Evolutionary conservation across 2,888 invertebrate genomes (phyloP), one percentile per base, ranked within the genome.

Genomic region (Physocephala rufipes): DNA sequence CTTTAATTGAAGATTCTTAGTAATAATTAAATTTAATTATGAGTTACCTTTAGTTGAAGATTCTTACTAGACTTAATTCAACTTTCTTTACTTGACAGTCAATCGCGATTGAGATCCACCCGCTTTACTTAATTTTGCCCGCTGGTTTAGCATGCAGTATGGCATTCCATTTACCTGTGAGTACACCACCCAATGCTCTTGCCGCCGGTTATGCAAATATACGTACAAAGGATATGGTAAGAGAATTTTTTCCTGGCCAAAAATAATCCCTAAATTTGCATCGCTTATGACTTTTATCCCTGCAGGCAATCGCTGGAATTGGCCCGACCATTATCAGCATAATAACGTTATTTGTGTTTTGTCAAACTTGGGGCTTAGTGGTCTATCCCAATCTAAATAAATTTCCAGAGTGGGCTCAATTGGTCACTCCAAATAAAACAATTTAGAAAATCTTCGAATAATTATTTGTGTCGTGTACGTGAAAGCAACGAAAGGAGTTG

Each of bases 101-200:
- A 0, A 86, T 91, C 16, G 90, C 89, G 0, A 89, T 94, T 69
- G 85, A 89, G 78, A 88, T 95, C 70, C 95, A 97, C 87, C 97
- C 97, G 0, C 87, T 97, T 71, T 95, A 93, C 86, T 88, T 97
- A 83, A 95, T 96, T 91, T 88, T 96, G 78, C 96, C 97, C 0
- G 95, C 95, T 0, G 90, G 96, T 0, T 87, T 97, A 28, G 93
- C 95, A 26, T 95, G 95, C 83, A 96, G 96, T 68, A 95, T 95
- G 88, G 95, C 94, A 12, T 95, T 96, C 89, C 95, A 95, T 89
- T 89, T 97, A 85, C 97, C 96, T 0, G 96, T 97, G 16, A 96
- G 96, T 63, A 97, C 97, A 0, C 96, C 97, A 2, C 96, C 97
- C 19, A 97, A 97, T 86, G 97, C 97, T 3, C 94, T 98, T 73